Base-by-base conservation (phyloP, 2,797 vertebrate species). In the Champsocephalus esox region DNA sequence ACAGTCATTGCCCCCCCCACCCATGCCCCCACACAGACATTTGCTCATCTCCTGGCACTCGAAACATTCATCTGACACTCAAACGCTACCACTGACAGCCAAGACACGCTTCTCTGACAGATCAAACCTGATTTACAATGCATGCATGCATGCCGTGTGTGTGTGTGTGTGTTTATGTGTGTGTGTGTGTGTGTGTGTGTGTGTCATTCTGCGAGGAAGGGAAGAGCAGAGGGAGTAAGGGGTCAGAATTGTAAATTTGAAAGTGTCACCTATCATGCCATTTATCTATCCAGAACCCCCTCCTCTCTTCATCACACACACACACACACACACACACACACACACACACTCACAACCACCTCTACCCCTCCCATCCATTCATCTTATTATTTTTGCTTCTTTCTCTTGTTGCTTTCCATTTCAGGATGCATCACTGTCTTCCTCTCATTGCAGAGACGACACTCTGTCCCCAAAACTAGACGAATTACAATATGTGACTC, bases 71-170 rank as follows among this genome's bases (percentile, higher is more conserved):
- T 87, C 82, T 91, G 91, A 92, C 88, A 92, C 84, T 90, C 90
- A 90, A 86, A 89, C 44, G 21, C 80, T 34, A 59, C 66, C 21
- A 85, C 83, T 90, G 92, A 92, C 92, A 92, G 91, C 87, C 57
- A 67, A 86, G 90, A 92, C 87, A 87, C 58, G 43, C 88, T 89
- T 14, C 81, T 77, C 82, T 90, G 92, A 91, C 89, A 91, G 90
- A 93, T 93, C 90, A 91, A 87, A 91, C 87, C 87, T 88, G 90
- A 93, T 93, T 91, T 92, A 91, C 81, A 89, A 89, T 88, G 84
- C 81, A 71, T 77, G 84, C 81, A 71, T 77, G 70, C 41, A 4
- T 66, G 80, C 34, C 12, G 12, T 62, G 73, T 55, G 66, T 80
- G 56, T 68, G 61, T 32, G 72, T 28, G 58, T 3, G 38, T 3